Percentiles rank a stretch among this genome's conserved stretches.
Evolutionary conservation across 2,797 vertebrate genomes (phyloP).

Genomic region (Vultur gryphus): DNA sequence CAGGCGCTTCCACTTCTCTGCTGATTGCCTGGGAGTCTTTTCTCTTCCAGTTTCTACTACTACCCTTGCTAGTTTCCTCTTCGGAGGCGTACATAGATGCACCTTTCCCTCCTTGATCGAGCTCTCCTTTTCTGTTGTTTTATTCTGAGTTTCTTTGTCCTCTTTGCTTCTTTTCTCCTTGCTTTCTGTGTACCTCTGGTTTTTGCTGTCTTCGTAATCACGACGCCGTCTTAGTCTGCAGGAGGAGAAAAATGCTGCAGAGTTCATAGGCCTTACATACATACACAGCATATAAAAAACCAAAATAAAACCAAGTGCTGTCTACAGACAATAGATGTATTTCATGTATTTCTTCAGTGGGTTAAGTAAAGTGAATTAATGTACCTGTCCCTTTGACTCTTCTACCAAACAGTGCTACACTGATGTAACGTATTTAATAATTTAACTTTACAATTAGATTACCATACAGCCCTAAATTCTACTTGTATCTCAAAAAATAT

Average conservation of each 20-base stretch:
- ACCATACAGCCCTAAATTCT: background rate
- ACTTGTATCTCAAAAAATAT: background rate
- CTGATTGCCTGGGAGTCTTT: conserved; percentile 66
- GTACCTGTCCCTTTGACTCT: background rate
- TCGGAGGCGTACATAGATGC: conserved; percentile 18
- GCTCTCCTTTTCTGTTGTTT: conserved; percentile 61
- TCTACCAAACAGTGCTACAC: background rate
- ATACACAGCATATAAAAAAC: background rate
- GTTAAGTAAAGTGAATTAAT: background rate
- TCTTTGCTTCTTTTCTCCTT: conserved; percentile 75
- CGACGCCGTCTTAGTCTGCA: conserved; percentile 77
- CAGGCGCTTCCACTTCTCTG: conserved; percentile 82
- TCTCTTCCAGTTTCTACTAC: conserved; percentile 71
- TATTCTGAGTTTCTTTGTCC: conserved; percentile 70
- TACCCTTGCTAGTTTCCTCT: conserved; percentile 51
- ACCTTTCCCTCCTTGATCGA: conserved; percentile 62
- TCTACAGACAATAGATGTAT: background rate
- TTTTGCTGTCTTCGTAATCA: conserved; percentile 74
- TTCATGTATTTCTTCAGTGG: background rate
- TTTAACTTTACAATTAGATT: background rate
- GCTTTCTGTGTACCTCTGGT: conserved; percentile 71
- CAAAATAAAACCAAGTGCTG: background rate
- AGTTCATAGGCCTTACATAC: background rate
- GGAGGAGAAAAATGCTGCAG: background rate
- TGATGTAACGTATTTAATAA: background rate